A percentile compares a stretch with the other conserved stretches of the same genome.
phyloP scores from a whole-genome alignment of 2,113 vertebrate genomes.

The Neolamprologus caudopunctatus region DNA sequence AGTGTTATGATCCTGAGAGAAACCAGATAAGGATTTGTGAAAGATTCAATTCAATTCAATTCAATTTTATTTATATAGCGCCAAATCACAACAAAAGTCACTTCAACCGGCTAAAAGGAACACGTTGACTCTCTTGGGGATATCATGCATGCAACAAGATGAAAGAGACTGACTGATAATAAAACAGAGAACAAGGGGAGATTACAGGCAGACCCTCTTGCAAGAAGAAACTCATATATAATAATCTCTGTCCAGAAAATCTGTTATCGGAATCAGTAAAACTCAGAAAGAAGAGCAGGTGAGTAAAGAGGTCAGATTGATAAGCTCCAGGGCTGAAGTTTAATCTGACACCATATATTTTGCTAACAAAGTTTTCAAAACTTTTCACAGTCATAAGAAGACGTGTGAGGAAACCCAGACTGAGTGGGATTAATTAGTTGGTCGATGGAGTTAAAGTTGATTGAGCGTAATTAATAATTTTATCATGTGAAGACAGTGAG shows the following conservation, averaged over 20 bases:
- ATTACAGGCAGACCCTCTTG: background rate
- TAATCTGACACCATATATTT: background rate
- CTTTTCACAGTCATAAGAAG: background rate
- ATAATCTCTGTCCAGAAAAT: background rate
- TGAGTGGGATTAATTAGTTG: background rate
- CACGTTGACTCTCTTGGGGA: background rate
- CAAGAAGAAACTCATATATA: background rate
- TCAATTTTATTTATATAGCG: background rate
- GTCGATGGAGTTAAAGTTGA: background rate
- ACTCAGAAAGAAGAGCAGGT: background rate
- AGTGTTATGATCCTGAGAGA: background rate
- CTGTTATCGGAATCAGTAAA: background rate
- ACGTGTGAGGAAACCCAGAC: background rate
- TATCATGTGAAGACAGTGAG: background rate
- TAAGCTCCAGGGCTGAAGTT: background rate
- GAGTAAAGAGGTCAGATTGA: background rate
- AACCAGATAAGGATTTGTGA: background rate
- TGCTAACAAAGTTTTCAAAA: background rate
- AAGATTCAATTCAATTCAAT: background rate
- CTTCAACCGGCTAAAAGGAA: background rate
- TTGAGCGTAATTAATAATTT: background rate
- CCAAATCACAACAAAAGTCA: too few species aligned
- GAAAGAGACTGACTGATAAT: background rate
- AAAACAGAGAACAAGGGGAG: background rate
- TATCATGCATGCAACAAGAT: background rate